A percentile compares a stretch with the other conserved stretches of the same genome.
Conservation (phyloP, 2,888 invertebrate species). For the Andrena minutula region DNA sequence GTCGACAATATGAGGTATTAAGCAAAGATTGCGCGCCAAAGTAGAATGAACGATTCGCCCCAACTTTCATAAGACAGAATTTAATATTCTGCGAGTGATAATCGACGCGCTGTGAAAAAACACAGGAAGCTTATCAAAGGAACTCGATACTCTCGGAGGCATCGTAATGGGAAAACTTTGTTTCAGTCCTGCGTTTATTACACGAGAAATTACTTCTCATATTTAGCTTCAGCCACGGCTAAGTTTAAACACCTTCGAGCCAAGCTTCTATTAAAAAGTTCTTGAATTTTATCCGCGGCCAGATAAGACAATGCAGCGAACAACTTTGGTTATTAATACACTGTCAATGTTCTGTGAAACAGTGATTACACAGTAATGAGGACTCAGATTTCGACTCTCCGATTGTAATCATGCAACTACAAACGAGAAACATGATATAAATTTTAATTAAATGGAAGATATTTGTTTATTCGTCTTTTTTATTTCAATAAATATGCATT, state of each 20-base stretch:
- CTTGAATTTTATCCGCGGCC: not conserved
- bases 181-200: conserved; percentile 16
- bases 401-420: no score
- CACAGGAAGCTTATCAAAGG: conserved; percentile 16
- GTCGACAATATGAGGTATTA: not conserved
- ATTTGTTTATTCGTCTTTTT: no score
- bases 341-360: not conserved
- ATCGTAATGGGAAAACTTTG: conserved; percentile 35
- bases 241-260: not conserved
- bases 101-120: conserved; percentile 1
- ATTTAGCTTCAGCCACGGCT: not conserved
- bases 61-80: not conserved
- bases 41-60: not conserved
- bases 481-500: no score
- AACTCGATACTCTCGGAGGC: conserved; percentile 1
- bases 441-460: no score
- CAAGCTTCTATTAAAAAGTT: conserved; percentile 22
- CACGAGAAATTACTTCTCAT: conserved; percentile 18
- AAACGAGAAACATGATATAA: no score
- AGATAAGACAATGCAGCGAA: not conserved
- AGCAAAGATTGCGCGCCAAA: not conserved
- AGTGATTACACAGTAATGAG: not conserved
- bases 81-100: conserved; percentile 9
- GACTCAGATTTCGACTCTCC: not conserved
- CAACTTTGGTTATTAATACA: not conserved